Evolutionary conservation across 1,140 invertebrate species (phyloP), one percentile per base, ranked within the genome.

Genomic region (Neuroterus valhalla): DNA sequence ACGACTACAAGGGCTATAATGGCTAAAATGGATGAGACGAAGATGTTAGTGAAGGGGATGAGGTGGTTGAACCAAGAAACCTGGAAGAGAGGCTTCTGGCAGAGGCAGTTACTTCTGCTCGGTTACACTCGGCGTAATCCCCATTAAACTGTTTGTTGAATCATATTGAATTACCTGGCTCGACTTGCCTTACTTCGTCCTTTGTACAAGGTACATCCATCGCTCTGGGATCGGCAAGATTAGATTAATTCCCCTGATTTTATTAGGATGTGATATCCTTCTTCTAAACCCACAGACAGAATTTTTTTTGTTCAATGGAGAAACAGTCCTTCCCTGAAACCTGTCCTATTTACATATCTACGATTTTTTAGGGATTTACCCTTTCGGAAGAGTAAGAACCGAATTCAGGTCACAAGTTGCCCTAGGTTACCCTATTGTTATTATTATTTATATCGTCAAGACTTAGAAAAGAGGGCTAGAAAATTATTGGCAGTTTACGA

Each of bases 121-220:
- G 81, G 85, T 85, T 85, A 82, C 85, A 85, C 83, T 79, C 78
- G 70, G 78, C 71, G 83, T 84, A 85, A 85, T 84, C 83, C 77
- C 81, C 77, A 84, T 86, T 85, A 86, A 86, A 86, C 84, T 85
- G 84, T 85, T 85, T 86, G 84, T 85, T 82, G 83, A 86, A 86
- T 86, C 83, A 85, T 85, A 86, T 86, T 85, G 84, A 86, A 86
- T 86, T 86, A 86, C 83, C 79, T 80, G 73, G 71, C 71, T 75
- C 69, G 71, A 73, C 72, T 78, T 71, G 76, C 78, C 80, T 78
- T 78, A 75, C 79, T 76, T 68, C 80, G 78, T 79, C 82, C 84
- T 85, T 85, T 85, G 83, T 85, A 75, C 70, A 74, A 52, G 14
- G 82, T 85, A 75, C 71, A 74, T 55, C 42, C 70, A 70, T 68